Conservation (phyloP, 2,888 invertebrate species). For the Cephus pygmeus region DNA sequence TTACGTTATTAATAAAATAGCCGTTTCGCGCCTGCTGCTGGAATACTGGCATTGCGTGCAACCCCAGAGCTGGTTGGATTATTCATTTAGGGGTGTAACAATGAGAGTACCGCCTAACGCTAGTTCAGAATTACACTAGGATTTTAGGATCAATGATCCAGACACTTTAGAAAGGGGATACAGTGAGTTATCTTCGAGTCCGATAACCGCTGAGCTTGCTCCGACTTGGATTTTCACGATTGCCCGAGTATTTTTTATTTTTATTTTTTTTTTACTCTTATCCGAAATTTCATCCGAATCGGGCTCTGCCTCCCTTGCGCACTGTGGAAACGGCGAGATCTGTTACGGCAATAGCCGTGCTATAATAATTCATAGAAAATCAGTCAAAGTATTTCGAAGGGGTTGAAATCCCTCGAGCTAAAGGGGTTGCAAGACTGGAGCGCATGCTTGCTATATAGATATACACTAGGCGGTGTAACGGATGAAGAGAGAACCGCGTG, state of each 20-base stretch:
- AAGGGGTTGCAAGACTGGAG: neutral
- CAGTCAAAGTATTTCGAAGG: neutral
- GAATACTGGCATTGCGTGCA: neutral
- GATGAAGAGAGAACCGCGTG: neutral
- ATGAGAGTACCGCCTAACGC: constrained; percentile 15
- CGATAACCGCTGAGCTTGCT: neutral
- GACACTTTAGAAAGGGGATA: neutral
- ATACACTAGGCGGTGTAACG: neutral
- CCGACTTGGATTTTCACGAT: neutral
- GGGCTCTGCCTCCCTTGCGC: neutral
- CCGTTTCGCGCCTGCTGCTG: constrained; percentile 33
- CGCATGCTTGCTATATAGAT: neutral
- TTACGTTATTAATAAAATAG: constrained; percentile 60
- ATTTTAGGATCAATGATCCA: neutral
- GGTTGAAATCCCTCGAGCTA: neutral
- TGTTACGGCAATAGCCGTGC: neutral
- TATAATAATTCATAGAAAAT: neutral
- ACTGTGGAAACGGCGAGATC: neutral
- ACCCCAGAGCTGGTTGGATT: neutral
- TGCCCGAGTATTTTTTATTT: neutral
- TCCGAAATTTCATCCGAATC: neutral
- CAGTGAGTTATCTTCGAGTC: neutral
- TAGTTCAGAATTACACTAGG: neutral
- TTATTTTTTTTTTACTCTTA: no score
- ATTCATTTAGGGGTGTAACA: constrained; percentile 30